Evolutionary conservation across 1,140 invertebrate genomes (phyloP).

Genomic region (Diorhabda sublineata): DNA sequence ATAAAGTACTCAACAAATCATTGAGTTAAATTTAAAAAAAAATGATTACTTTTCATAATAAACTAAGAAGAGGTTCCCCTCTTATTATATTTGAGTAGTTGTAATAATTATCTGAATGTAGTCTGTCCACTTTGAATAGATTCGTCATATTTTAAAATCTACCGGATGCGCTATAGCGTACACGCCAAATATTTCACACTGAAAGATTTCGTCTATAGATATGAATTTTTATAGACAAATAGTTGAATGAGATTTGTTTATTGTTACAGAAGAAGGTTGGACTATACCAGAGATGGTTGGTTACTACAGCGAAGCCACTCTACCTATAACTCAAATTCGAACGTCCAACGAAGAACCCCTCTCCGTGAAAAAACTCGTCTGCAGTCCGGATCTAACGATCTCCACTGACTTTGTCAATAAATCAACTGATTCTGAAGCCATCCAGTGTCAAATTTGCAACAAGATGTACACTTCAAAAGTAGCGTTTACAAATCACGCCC

Average conservation of each 20-base stretch:
- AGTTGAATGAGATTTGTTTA: background rate
- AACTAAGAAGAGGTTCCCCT: too few relatives aligned
- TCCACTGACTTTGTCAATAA: slow-evolving; percentile 18
- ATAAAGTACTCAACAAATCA: too few relatives aligned
- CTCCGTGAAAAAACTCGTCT: slow-evolving; percentile 44
- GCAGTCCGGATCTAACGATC: slow-evolving; percentile 45
- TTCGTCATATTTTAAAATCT: too few relatives aligned
- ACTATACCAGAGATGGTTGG: slow-evolving; percentile 48
- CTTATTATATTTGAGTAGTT: too few relatives aligned
- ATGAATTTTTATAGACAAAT: too few relatives aligned
- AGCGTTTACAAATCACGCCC: slow-evolving; percentile 57
- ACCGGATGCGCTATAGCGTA: too few relatives aligned
- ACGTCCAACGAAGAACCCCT: slow-evolving; percentile 29
- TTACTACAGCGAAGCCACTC: slow-evolving; percentile 42
- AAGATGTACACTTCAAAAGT: slow-evolving; percentile 59
- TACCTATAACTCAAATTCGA: slow-evolving; percentile 42
- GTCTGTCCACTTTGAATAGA: too few relatives aligned
- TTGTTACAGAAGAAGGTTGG: slow-evolving; percentile 43
- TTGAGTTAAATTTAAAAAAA: too few relatives aligned
- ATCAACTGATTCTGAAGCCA: slow-evolving; percentile 18
- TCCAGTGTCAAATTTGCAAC: slow-evolving; percentile 55
- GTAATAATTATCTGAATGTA: too few relatives aligned
- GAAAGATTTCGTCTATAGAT: too few relatives aligned
- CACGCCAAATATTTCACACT: too few relatives aligned
- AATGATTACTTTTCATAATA: too few relatives aligned